A percentile compares a stretch with the other conserved stretches of the same genome.
phyloP scores from a whole-genome alignment of 35 echinoderm and acorn worm species.

The Amphiura filiformis region DNA sequence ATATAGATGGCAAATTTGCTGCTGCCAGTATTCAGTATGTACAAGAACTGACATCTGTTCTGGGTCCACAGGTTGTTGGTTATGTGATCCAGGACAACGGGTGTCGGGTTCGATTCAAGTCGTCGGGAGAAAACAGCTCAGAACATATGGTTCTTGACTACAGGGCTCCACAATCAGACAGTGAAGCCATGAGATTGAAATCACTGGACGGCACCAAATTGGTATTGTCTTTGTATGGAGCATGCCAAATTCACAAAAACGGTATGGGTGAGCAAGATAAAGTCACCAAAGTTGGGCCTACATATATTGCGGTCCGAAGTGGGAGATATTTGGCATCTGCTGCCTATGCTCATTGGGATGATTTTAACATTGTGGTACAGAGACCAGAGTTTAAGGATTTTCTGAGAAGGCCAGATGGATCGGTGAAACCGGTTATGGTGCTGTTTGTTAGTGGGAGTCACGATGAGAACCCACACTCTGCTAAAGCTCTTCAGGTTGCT shows the following conservation, averaged over 20 bases:
- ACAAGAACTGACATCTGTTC: not conserved
- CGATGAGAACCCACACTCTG: not conserved
- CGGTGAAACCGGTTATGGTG: not conserved
- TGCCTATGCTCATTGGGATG: slow-evolving; percentile 2
- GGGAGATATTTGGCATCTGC: not conserved
- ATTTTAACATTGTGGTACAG: not conserved
- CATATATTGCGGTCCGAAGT: not conserved
- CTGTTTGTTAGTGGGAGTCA: not conserved
- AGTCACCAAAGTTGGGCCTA: not conserved
- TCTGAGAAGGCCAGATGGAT: not conserved
- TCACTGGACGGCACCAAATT: not conserved
- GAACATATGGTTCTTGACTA: not conserved
- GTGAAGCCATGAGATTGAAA: not conserved
- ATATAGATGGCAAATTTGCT: not conserved
- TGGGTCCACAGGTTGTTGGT: not conserved
- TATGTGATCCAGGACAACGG: not conserved
- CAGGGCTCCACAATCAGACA: not conserved
- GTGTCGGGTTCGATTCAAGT: not conserved
- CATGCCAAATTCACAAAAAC: not conserved
- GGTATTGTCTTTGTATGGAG: not conserved
- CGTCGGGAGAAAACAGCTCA: not conserved
- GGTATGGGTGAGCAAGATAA: not conserved
- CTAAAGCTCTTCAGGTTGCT: not conserved
- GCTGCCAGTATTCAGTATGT: not conserved
- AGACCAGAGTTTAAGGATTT: not conserved